Evolutionary conservation across 2,797 vertebrate species (phyloP).

Genomic region (Chaunax sp.): DNA sequence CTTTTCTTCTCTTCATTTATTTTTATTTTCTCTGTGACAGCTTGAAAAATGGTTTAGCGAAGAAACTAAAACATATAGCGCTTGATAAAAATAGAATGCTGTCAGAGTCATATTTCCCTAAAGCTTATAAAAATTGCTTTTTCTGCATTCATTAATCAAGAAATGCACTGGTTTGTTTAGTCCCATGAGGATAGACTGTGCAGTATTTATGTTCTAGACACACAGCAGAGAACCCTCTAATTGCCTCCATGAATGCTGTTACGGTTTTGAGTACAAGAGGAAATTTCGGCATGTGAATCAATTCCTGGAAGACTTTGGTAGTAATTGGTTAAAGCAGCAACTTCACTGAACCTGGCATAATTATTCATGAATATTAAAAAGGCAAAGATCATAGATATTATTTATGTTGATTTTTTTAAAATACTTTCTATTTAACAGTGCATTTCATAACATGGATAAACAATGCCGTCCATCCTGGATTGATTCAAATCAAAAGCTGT

Average conservation of each 20-base stretch:
- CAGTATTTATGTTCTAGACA: slow-evolving; percentile 66
- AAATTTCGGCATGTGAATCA: slow-evolving; percentile 62
- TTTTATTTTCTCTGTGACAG: slow-evolving; percentile 70
- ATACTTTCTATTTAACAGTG: not conserved
- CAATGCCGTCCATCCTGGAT: not conserved
- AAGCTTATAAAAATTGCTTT: slow-evolving; percentile 76
- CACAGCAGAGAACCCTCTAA: slow-evolving; percentile 71
- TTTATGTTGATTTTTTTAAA: not conserved
- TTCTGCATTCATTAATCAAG: slow-evolving; percentile 74
- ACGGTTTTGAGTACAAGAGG: slow-evolving; percentile 52
- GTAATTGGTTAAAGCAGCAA: slow-evolving; percentile 51
- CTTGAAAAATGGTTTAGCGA: slow-evolving; percentile 69
- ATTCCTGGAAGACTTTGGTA: slow-evolving; percentile 51
- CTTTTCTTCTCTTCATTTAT: slow-evolving; percentile 55
- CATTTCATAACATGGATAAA: not conserved
- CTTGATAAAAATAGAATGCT: slow-evolving; percentile 74
- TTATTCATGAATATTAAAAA: slow-evolving; percentile 60
- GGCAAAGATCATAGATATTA: slow-evolving; percentile 16
- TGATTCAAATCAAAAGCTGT: not conserved
- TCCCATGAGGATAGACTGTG: slow-evolving; percentile 50
- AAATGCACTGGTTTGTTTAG: slow-evolving; percentile 64
- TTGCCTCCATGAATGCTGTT: slow-evolving; percentile 74
- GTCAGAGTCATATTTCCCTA: slow-evolving; percentile 72
- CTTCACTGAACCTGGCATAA: slow-evolving; percentile 4
- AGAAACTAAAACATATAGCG: slow-evolving; percentile 69